Percentiles rank a stretch among this genome's conserved stretches.
Conservation (phyloP, 2,113 vertebrate genomes). For the Ondatra zibethicus region DNA sequence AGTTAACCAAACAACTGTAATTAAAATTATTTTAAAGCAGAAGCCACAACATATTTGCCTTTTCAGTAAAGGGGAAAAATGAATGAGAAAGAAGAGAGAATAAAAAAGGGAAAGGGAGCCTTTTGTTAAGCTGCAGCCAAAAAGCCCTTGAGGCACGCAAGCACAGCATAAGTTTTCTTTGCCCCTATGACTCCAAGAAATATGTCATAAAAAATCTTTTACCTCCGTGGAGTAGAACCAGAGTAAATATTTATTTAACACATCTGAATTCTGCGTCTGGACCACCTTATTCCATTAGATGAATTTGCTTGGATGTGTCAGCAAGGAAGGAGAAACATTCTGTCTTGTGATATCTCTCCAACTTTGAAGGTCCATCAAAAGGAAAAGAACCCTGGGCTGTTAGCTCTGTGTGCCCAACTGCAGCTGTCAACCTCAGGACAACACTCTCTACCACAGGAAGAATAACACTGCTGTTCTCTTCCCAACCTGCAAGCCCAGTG, state of each 20-base stretch:
- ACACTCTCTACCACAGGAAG: not conserved
- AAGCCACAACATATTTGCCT: not conserved
- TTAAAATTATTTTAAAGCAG: not conserved
- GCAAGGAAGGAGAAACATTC: slow-evolving; percentile 35
- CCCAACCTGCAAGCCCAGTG: slow-evolving; percentile 36
- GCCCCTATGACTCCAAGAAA: slow-evolving; percentile 54
- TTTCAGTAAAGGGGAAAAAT: not conserved
- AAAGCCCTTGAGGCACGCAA: slow-evolving; percentile 40
- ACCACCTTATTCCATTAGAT: slow-evolving; percentile 59
- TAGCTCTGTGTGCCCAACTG: not conserved
- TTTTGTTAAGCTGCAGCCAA: slow-evolving; percentile 52
- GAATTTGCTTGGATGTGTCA: slow-evolving; percentile 51
- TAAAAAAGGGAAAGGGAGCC: not conserved
- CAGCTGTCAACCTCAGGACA: not conserved
- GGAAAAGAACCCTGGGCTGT: not conserved
- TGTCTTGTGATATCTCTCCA: not conserved
- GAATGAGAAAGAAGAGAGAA: not conserved
- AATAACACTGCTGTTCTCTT: not conserved
- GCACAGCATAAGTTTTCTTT: slow-evolving; percentile 59
- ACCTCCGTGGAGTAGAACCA: slow-evolving; percentile 66
- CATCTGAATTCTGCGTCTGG: slow-evolving; percentile 72
- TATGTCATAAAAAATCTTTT: slow-evolving; percentile 69
- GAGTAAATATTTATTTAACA: slow-evolving; percentile 77
- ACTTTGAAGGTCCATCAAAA: not conserved
- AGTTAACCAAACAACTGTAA: too few species aligned